Evolutionary conservation across 2,888 invertebrate species (phyloP), one percentile per base, ranked within the genome.

Genomic region (Himalopsyche japonica): DNA sequence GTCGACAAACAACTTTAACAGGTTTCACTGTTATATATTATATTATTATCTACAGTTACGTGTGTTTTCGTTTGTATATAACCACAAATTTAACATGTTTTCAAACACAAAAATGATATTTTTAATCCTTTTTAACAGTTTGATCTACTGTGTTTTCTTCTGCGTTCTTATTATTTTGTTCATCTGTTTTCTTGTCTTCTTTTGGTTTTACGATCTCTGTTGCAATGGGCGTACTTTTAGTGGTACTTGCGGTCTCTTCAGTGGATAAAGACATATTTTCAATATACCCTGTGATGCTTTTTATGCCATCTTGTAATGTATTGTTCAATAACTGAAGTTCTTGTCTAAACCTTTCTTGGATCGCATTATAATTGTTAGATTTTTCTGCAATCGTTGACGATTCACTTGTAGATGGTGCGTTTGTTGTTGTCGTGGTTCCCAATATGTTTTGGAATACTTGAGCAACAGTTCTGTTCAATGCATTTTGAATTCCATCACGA

Each of bases 231-330:
- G 76, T 76, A n/a, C 24, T 76, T 18, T 76, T 32, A 12, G 83
- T 70, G 7, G 20, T 32, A 27, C 30, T 37, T 32, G 49, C 64
- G 30, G 12, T 10, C 10, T 48, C 10, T 57, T 77, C 32, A 24
- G n/a, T n/a, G 24, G 82, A 37, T 77, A 20, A 30, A 18, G 27
- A 34, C 32, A 24, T 57, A n/a, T 5, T n/a, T 24, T 24, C 77
- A 30, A 77, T 82, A 43, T 49, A n/a, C 18, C 43, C 30, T 7
- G 81, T 64, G 27, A 64, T 84, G 18, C 34, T 79, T 32, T 82
- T 57, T 0, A 86, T 78, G 15, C 84, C 85, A 5, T 79, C 80
- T 47, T 82, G 76, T 3, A 86, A 82, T 8, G 85, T 86, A 10
- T 49, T 30, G 80, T 84, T 82, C 32, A 86, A 70, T 20, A 30